Base-by-base conservation (phyloP, 2,888 invertebrate genomes). In the Agriopis leucophaearia region DNA sequence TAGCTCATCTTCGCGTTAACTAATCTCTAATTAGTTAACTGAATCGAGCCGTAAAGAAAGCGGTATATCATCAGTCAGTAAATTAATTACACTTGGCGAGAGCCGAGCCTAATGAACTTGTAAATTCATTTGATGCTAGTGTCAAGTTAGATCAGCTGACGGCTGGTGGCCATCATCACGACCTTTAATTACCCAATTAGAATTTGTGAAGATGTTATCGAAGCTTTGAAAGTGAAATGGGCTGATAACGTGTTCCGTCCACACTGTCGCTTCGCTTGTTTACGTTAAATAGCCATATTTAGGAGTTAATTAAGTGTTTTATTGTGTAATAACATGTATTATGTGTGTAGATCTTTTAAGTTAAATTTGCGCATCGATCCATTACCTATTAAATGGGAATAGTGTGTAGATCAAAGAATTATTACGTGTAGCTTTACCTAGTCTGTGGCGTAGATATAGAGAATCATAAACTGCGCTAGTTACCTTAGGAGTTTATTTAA, bases 1-100 rank as follows among this genome's bases (percentile, higher is more conserved):
- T 55, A 55, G 18, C 51, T 51, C 62, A 65, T 66, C 68, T 57
- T 45, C 58, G 38, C 42, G 59, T 54, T 57, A 67, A 69, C 66
- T 69, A 57, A 74, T 64, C 71, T 62, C 48, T 69, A 70, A 74
- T 73, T 71, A 73, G 67, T 73, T 68, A 74, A 74, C 70, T 69
- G 72, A 73, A 73, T 71, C 70, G 66, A 64, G 64, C 62, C 69
- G 56, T 70, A 70, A 73, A 74, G 73, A 74, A 72, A 68, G 71
- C 61, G 27, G 72, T 75, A 64, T 60, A 63, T 74, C 73, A 73
- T 64, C 59, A 52, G 61, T 54, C 18, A 58, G 40, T 69, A 60
- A 69, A 71, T 76, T 66, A 73, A 74, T 73, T 70, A 73, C 69
- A 47, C 45, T 58, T 66, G 69, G 66, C 66, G 68, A 70, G 70